These are phyloP conservation scores for Rhabdomys dilectus DNA, from an alignment of 2,113 vertebrate species.

Conservation along the genomic window DNA sequence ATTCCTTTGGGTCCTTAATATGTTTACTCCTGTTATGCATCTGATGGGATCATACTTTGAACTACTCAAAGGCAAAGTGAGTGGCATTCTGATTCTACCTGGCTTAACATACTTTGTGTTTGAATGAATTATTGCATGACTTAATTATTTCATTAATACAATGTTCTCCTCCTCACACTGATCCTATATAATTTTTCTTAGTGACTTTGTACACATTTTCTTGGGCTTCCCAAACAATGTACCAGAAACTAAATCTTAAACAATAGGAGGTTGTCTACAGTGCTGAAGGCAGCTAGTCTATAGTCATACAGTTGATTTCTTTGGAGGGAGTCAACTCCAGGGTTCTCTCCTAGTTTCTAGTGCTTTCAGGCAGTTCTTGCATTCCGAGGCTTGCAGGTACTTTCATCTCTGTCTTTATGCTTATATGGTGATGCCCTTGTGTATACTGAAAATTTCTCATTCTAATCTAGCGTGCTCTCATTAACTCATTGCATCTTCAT, in stretches of 20 bases:
- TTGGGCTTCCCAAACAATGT: not conserved
- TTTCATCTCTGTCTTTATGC: not conserved
- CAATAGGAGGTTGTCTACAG: not conserved
- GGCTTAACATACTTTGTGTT: not conserved
- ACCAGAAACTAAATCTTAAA: not conserved
- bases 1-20: not conserved
- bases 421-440: not conserved
- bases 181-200: not conserved
- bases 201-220: not conserved
- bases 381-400: not conserved
- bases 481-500: not conserved
- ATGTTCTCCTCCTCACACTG: not conserved
- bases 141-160: constrained; percentile 18
- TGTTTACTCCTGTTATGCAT: not conserved
- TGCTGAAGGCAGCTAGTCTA: not conserved
- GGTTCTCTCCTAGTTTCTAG: not conserved
- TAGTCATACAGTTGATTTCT: not conserved
- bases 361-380: not conserved
- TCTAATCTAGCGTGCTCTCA: not conserved
- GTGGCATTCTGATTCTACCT: not conserved
- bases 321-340: not conserved
- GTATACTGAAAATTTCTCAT: not conserved
- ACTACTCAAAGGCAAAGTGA: constrained; percentile 30
- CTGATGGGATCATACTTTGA: not conserved
- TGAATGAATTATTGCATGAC: not conserved